A percentile compares a stretch with the other conserved stretches of the same genome.
Conservation (phyloP, 2,113 vertebrate genomes). For the Antigone vipio region DNA sequence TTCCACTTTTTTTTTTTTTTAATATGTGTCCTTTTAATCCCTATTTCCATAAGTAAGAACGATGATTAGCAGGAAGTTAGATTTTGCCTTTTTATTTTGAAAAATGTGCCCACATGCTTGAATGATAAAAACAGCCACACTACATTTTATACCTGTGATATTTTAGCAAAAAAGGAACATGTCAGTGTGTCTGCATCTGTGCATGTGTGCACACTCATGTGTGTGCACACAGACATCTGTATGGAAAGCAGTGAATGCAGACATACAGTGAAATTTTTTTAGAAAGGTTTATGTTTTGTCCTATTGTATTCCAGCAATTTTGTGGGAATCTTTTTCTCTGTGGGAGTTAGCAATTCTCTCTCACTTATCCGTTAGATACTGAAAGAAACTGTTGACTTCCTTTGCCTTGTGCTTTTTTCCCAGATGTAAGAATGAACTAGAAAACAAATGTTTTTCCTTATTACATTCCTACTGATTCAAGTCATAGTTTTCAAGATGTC, state of each 20-base stretch:
- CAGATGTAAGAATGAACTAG: not conserved
- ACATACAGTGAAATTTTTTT: not conserved
- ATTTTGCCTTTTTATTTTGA: not conserved
- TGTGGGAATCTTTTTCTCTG: not conserved
- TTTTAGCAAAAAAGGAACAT: not conserved
- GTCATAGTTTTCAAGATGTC: fast-evolving
- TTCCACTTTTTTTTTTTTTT: not conserved
- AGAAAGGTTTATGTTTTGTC: not conserved
- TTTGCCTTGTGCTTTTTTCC: not conserved
- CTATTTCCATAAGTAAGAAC: not conserved
- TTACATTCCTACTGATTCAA: not conserved
- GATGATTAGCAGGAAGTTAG: not conserved
- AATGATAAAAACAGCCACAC: not conserved
- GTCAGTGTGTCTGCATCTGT: not conserved
- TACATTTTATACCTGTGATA: not conserved
- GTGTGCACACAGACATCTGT: not conserved
- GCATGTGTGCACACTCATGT: not conserved
- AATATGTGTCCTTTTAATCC: not conserved
- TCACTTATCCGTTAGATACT: not conserved
- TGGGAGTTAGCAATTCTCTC: not conserved
- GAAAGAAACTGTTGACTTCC: not conserved
- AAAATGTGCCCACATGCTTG: not conserved
- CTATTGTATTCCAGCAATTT: not conserved
- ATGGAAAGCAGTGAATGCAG: not conserved
- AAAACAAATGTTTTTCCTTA: not conserved